Evolutionary conservation across 2,888 invertebrate genomes (phyloP).

Genomic region (Eumerus sabulonum): DNA sequence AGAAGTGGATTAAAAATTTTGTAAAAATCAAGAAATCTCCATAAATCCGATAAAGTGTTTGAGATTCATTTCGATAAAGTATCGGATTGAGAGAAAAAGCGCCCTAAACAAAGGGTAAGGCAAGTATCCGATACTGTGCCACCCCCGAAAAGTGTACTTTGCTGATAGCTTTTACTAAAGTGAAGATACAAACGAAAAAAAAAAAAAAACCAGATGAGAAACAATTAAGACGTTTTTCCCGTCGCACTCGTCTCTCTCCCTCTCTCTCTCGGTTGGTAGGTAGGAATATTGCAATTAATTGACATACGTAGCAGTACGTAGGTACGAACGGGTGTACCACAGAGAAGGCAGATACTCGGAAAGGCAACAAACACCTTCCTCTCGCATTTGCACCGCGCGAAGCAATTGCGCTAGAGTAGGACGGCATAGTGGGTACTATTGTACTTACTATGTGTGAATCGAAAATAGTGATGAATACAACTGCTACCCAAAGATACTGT

Average conservation of each 20-base stretch:
- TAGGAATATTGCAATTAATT: constrained; percentile 47
- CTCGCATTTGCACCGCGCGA: constrained; percentile 35
- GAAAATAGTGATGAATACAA: constrained; percentile 38
- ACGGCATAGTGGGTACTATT: constrained; percentile 32
- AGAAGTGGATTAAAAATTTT: constrained; percentile 18
- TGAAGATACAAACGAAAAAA: no score
- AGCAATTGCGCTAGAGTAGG: constrained; percentile 56
- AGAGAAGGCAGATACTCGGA: constrained; percentile 8
- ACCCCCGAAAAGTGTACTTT: constrained; percentile 7
- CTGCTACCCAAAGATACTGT: not conserved
- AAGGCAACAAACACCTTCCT: constrained; percentile 23
- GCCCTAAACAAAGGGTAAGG: not conserved
- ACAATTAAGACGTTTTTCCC: not conserved
- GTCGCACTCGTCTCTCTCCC: constrained; percentile 1
- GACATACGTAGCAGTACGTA: no score
- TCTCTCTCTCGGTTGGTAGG: no score
- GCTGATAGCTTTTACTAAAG: no score
- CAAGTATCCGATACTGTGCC: constrained; percentile 4
- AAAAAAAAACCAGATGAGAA: no score
- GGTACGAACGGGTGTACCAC: constrained; percentile 24
- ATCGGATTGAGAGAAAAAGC: not conserved
- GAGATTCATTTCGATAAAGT: constrained; percentile 2
- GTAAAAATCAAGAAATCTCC: not conserved
- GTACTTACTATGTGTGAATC: constrained; percentile 51
- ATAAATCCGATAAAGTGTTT: not conserved